Conservation (phyloP, 92 coral and sea anemone genomes). For the Paragorgia papillata region DNA sequence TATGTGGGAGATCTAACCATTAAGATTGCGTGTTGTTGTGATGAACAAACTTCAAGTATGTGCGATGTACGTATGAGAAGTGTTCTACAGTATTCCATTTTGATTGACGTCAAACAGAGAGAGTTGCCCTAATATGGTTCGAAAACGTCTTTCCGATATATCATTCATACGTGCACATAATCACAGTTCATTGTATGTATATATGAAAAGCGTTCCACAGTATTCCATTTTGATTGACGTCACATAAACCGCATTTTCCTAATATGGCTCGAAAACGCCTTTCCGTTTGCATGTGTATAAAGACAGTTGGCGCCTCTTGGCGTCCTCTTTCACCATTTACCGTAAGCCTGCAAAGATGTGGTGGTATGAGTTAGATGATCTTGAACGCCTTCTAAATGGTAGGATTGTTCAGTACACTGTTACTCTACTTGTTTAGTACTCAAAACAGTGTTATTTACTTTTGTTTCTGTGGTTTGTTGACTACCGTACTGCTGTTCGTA, state of each 20-base stretch:
- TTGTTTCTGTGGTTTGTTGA: too few species aligned
- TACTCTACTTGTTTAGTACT: too few species aligned
- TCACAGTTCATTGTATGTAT: too few species aligned
- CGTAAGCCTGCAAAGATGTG: conserved; percentile 20
- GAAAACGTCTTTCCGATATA: neutral
- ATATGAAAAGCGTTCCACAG: neutral
- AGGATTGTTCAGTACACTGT: neutral
- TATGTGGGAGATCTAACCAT: too few species aligned
- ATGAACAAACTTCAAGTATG: too few species aligned
- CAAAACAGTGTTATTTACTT: too few species aligned
- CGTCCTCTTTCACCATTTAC: neutral
- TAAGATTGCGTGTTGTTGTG: too few species aligned
- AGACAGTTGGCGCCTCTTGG: neutral
- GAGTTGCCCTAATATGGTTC: neutral
- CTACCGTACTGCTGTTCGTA: too few species aligned
- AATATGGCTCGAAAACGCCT: neutral
- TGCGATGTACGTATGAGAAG: too few species aligned
- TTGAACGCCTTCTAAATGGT: neutral
- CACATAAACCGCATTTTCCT: neutral
- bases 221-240: neutral
- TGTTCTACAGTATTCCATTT: neutral
- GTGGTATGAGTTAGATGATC: neutral
- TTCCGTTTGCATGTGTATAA: neutral
- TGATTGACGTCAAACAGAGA: neutral
- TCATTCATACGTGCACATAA: neutral